phyloP scores from a whole-genome alignment of 2,797 vertebrate species.

The Scolopax bukidnonensis region DNA sequence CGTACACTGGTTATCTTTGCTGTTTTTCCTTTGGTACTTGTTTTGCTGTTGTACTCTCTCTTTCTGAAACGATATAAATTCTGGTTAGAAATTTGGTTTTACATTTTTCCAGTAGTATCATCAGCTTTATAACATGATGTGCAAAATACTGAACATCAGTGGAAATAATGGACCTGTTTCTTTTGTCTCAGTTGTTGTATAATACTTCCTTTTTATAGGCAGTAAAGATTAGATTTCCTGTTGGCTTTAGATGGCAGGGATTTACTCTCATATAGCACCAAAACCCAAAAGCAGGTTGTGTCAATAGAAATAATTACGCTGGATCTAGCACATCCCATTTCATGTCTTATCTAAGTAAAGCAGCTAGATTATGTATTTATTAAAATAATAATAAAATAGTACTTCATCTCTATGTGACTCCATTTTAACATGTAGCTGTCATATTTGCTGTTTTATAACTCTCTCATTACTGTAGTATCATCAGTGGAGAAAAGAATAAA shows the following conservation, averaged over 20 bases:
- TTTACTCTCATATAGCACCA: constrained; percentile 49
- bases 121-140: background rate
- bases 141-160: background rate
- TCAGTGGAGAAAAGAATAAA: background rate
- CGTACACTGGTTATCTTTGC: background rate
- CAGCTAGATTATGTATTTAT: constrained; percentile 70
- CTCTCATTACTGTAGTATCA: constrained; percentile 23
- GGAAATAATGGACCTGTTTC: background rate
- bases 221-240: background rate
- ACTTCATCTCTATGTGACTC: constrained; percentile 43
- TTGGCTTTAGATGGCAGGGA: constrained; percentile 4
- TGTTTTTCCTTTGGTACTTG: background rate
- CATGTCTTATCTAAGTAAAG: constrained; percentile 53
- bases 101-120: background rate
- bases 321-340: constrained; percentile 41
- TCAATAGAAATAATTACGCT: constrained; percentile 60
- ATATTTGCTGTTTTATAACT: constrained; percentile 38
- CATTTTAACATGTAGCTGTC: constrained; percentile 54
- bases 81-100: background rate
- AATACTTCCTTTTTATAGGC: background rate
- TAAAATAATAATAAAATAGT: constrained; percentile 72
- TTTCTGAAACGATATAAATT: background rate
- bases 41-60: background rate
- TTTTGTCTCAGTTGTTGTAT: background rate
- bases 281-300: constrained; percentile 48